Percentiles rank a stretch among this genome's conserved stretches.
Evolutionary conservation across 2,888 invertebrate species (phyloP).

Genomic region (Netelia melanura): DNA sequence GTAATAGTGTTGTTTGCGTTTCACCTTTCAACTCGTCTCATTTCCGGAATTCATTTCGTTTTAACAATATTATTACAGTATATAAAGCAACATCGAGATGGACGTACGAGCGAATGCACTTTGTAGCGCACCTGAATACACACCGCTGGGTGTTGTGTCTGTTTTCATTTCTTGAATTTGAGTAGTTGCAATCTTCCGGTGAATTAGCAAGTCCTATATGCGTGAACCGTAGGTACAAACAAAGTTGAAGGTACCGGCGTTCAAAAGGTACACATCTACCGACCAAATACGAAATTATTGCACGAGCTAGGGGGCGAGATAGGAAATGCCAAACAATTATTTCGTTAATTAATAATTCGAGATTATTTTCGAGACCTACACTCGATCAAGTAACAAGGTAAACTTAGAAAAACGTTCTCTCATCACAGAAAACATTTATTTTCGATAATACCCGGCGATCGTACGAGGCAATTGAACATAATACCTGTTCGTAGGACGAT

Average conservation of each 20-base stretch:
- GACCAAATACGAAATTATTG: too few relatives aligned
- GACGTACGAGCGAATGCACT: constrained; percentile 1
- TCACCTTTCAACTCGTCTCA: background rate
- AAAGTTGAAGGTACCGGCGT: too few relatives aligned
- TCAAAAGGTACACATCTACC: too few relatives aligned
- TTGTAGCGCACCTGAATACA: constrained; percentile 14
- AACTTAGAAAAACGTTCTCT: background rate
- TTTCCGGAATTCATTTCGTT: background rate
- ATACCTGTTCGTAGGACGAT: constrained; percentile 21
- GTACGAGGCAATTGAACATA: constrained; percentile 3
- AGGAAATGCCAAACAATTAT: too few relatives aligned
- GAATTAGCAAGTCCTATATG: too few relatives aligned
- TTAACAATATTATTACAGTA: constrained; percentile 31
- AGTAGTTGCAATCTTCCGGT: background rate
- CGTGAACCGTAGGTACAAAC: too few relatives aligned
- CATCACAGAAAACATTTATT: background rate
- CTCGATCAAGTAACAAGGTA: background rate
- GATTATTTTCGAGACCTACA: background rate
- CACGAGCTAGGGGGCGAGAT: too few relatives aligned
- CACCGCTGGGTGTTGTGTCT: background rate
- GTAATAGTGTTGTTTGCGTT: background rate
- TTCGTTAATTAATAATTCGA: too few relatives aligned
- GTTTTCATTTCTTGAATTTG: constrained; percentile 8
- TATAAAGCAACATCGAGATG: constrained; percentile 6
- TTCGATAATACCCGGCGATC: background rate